Conservation (phyloP, 2,888 invertebrate species). For the Flexamia atlantica region DNA sequence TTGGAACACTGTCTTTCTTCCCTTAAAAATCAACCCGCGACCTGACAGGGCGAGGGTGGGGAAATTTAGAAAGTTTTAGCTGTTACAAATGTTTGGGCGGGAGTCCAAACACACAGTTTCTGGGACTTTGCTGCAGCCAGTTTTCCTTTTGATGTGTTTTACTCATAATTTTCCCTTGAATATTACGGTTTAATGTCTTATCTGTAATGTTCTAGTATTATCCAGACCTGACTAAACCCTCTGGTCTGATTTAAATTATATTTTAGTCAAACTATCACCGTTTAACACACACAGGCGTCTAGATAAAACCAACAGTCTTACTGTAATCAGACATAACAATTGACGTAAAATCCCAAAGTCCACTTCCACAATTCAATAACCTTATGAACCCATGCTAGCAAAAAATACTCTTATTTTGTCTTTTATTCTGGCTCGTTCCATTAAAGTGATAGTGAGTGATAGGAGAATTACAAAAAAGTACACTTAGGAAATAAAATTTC, state of each 20-base stretch:
- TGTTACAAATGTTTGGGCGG: no score
- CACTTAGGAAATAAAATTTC: no score
- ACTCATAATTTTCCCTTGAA: background rate
- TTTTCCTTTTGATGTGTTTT: no score
- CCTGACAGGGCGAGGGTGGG: no score
- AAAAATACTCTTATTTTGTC: background rate
- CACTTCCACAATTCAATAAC: background rate
- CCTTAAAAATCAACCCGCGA: no score
- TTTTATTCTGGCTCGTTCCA: background rate
- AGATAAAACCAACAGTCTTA: slow-evolving; percentile 3
- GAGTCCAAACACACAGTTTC: no score
- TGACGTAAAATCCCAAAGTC: slow-evolving; percentile 32
- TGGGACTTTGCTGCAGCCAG: no score
- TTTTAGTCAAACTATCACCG: background rate
- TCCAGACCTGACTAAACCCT: background rate
- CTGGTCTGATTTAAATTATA: background rate
- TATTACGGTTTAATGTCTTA: background rate
- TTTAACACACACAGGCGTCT: background rate
- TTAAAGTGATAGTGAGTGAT: background rate
- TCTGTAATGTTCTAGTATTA: background rate
- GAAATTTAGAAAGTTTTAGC: no score
- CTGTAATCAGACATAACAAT: background rate
- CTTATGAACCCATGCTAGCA: background rate
- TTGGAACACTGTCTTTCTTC: no score
- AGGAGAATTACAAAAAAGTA: no score